phyloP scores from a whole-genome alignment of 2,888 invertebrate genomes.

The Pecten maximus region DNA sequence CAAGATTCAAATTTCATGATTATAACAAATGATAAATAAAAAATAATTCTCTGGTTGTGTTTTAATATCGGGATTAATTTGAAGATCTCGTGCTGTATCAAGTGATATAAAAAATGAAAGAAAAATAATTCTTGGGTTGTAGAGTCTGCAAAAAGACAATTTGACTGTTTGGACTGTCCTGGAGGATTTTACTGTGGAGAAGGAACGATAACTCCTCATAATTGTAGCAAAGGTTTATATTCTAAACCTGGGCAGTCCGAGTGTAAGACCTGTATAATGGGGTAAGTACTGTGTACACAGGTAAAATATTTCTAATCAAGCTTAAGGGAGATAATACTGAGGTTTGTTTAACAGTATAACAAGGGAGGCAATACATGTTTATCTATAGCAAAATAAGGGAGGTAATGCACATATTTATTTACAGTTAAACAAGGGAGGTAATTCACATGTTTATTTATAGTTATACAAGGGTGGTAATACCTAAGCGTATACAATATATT shows the following conservation, averaged over 20 bases:
- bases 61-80: too few relatives aligned
- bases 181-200: conserved; percentile 75
- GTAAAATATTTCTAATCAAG: too few relatives aligned
- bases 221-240: conserved; percentile 75
- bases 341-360: background rate
- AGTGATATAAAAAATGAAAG: background rate
- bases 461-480: background rate
- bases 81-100: too few relatives aligned
- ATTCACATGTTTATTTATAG: background rate
- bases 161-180: conserved; percentile 77
- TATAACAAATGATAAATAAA: too few relatives aligned
- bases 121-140: too few relatives aligned
- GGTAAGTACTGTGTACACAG: conserved; percentile 75
- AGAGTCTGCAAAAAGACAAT: conserved; percentile 76
- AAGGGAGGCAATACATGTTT: background rate
- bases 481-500: background rate
- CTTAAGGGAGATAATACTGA: background rate
- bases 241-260: conserved; percentile 70
- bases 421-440: background rate
- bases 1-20: too few relatives aligned
- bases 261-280: conserved; percentile 74
- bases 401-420: background rate
- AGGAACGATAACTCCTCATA: conserved; percentile 70
- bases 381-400: background rate
- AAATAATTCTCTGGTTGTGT: too few relatives aligned